phyloP scores from a whole-genome alignment of 2,797 vertebrate genomes.

The Myiotriccus ornatus region DNA sequence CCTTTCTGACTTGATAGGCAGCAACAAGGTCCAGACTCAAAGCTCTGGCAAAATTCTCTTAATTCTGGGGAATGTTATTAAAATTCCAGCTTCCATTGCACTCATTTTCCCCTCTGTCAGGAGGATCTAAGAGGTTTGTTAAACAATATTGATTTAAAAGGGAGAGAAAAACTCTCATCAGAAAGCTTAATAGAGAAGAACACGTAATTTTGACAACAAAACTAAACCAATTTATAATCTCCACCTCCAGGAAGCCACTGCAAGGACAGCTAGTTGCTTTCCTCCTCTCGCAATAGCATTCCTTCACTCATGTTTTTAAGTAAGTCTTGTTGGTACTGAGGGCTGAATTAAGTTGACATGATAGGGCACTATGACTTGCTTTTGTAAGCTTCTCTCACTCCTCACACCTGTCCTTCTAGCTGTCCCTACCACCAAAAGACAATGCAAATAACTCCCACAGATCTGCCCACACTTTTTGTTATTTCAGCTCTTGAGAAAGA shows the following conservation, averaged over 20 bases:
- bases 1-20: not conserved
- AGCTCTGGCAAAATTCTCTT: not conserved
- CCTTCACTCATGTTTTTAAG: not conserved
- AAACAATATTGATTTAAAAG: not conserved
- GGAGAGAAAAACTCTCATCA: not conserved
- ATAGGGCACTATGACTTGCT: not conserved
- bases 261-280: not conserved
- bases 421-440: not conserved
- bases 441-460: not conserved
- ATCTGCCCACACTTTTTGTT: not conserved
- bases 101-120: not conserved
- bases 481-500: not conserved
- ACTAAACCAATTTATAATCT: not conserved
- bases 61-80: not conserved
- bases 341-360: not conserved
- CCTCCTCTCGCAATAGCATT: not conserved
- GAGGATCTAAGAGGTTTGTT: not conserved
- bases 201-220: not conserved
- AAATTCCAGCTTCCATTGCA: not conserved
- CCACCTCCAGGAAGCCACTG: not conserved
- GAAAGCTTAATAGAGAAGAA: not conserved
- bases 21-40: not conserved
- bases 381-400: not conserved
- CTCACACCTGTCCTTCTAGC: not conserved
- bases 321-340: not conserved